phyloP scores from a whole-genome alignment of 2,113 vertebrate genomes.

The Pristiophorus japonicus region DNA sequence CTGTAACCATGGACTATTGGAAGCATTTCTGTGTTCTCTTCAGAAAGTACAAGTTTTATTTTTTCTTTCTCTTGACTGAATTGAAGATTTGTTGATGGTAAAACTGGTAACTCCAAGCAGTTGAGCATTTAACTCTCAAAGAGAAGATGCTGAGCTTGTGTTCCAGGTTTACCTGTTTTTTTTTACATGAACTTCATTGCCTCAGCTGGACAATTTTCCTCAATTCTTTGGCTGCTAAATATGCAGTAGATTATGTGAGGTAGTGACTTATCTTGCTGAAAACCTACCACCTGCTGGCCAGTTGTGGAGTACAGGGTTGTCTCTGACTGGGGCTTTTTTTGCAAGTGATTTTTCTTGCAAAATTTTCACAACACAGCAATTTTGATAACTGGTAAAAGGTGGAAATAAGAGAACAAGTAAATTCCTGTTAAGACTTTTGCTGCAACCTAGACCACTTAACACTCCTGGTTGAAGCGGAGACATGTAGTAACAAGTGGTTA shows the following conservation, averaged over 20 bases:
- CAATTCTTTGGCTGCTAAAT: not conserved
- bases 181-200: not conserved
- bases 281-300: slow-evolving; percentile 33
- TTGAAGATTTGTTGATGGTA: not conserved
- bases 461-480: not conserved
- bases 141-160: not conserved
- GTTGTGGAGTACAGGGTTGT: not conserved
- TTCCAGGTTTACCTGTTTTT: not conserved
- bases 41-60: not conserved
- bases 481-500: not conserved
- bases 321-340: not conserved
- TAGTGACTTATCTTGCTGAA: slow-evolving; percentile 4
- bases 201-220: not conserved
- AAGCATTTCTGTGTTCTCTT: not conserved
- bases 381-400: not conserved
- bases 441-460: not conserved
- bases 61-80: not conserved
- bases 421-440: not conserved
- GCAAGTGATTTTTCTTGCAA: not conserved
- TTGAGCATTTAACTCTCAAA: not conserved
- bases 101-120: not conserved
- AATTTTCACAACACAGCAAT: not conserved
- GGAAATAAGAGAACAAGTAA: not conserved
- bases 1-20: not conserved
- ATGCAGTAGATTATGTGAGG: not conserved